Conservation (phyloP, 2,797 vertebrate genomes). For the Fundulus diaphanus region DNA sequence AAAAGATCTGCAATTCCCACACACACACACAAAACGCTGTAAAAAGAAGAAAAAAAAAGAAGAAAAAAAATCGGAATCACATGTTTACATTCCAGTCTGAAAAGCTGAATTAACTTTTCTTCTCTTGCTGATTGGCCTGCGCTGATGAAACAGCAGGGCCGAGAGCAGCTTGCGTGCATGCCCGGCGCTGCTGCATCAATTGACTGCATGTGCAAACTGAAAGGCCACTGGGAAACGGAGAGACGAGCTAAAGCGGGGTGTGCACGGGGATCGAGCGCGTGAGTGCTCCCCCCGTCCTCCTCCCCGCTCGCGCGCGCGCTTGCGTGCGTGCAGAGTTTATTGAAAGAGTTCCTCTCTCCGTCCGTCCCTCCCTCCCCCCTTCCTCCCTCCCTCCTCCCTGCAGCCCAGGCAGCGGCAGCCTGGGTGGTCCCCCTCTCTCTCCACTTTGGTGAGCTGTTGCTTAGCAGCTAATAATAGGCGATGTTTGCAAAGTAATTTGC, state of each 20-base stretch:
- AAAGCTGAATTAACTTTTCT: conserved; percentile 28
- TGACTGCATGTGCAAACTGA: conserved; percentile 69
- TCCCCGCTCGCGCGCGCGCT: too few relatives aligned
- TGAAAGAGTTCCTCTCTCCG: conserved; percentile 81
- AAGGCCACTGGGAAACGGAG: conserved; percentile 59
- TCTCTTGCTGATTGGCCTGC: conserved; percentile 18
- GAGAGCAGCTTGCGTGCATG: conserved; percentile 30
- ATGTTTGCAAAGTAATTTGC: conserved; percentile 95
- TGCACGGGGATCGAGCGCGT: not conserved
- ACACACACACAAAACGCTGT: not conserved
- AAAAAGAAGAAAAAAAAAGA: not conserved
- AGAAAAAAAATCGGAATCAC: not conserved
- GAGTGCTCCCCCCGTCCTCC: too few relatives aligned
- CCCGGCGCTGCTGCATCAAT: conserved; percentile 64
- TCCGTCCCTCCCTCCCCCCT: conserved; percentile 23
- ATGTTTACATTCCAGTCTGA: conserved; percentile 44
- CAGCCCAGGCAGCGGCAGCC: conserved; percentile 79
- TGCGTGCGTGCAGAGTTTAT: conserved; percentile 74
- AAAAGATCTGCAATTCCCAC: conserved; percentile 48
- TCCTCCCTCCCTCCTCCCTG: conserved; percentile 37
- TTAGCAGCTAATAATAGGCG: conserved; percentile 96
- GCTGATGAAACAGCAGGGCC: conserved; percentile 38
- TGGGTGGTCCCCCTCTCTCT: conserved; percentile 90
- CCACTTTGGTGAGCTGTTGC: conserved; percentile 93
- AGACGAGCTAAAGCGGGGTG: conserved; percentile 1